Conservation (phyloP, 2,113 vertebrate genomes). For the Mesembrinibis cayennensis region DNA sequence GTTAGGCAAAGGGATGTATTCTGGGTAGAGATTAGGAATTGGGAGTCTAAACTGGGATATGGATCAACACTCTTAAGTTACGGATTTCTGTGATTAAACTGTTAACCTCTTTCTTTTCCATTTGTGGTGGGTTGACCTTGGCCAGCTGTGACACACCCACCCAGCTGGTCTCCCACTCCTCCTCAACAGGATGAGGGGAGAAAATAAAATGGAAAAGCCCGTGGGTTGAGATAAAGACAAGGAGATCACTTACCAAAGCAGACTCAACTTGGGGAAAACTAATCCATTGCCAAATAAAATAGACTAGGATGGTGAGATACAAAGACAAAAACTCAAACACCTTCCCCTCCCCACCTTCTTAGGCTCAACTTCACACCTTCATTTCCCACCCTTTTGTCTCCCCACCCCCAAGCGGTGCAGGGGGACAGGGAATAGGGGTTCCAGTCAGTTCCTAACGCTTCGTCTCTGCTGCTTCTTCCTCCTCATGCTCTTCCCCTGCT, state of each 20-base stretch:
- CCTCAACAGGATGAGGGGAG: not conserved
- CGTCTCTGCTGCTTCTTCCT: not conserved
- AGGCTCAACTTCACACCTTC: not conserved
- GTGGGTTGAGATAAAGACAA: not conserved
- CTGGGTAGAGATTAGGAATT: not conserved
- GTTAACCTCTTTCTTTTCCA: not conserved
- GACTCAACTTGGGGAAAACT: not conserved
- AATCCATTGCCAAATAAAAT: not conserved
- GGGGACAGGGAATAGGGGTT: not conserved
- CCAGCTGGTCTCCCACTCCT: not conserved
- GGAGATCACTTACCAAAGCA: not conserved
- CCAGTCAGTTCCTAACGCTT: not conserved
- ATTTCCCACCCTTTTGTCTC: not conserved
- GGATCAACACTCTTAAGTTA: not conserved
- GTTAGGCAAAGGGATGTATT: not conserved
- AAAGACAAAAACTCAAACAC: not conserved
- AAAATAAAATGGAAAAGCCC: not conserved
- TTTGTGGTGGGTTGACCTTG: not conserved
- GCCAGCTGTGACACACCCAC: not conserved
- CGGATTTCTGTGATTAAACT: not conserved
- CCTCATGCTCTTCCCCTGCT: not conserved
- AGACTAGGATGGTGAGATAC: not conserved
- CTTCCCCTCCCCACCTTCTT: not conserved
- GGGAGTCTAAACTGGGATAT: not conserved
- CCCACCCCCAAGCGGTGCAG: rapidly evolving